A percentile compares a stretch with the other conserved stretches of the same genome.
Evolutionary conservation across 2,888 invertebrate genomes (phyloP).

Genomic region (Drosophila emarginata): DNA sequence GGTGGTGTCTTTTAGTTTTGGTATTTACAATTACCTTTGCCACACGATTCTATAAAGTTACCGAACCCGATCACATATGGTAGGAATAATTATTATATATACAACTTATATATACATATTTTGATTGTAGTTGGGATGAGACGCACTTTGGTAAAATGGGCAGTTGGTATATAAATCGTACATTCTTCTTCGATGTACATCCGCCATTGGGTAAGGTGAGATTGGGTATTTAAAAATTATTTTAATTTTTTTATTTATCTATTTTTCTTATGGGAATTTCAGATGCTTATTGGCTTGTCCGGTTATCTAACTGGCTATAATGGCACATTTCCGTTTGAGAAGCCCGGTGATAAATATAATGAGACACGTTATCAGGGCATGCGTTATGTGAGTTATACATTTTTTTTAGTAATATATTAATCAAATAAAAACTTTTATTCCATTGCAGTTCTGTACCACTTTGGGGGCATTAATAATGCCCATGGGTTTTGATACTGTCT

Average conservation of each 20-base stretch:
- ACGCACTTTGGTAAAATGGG: constrained; percentile 99
- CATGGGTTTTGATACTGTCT: constrained; percentile 92
- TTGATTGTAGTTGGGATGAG: constrained; percentile 93
- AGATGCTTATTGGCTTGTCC: constrained; percentile 97
- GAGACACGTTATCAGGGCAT: constrained; percentile 95
- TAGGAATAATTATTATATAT: constrained; percentile 82
- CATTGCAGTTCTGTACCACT: constrained; percentile 93
- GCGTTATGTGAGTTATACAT: constrained; percentile 88
- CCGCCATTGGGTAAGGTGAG: constrained; percentile 96
- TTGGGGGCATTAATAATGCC: constrained; percentile 94
- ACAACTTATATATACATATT: background rate
- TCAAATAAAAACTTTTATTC: background rate
- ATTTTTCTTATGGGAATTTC: constrained; percentile 22
- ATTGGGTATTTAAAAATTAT: background rate
- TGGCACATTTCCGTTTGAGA: constrained; percentile 96
- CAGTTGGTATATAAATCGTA: constrained; percentile 98
- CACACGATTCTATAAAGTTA: constrained; percentile 94
- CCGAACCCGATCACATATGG: constrained; percentile 97
- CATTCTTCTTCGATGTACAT: constrained; percentile 99
- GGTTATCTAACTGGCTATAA: constrained; percentile 96
- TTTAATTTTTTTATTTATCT: background rate
- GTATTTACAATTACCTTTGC: constrained; percentile 87
- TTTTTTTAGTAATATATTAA: background rate
- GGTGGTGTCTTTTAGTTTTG: constrained; percentile 87
- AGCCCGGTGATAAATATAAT: constrained; percentile 97